phyloP scores from a whole-genome alignment of 2,797 vertebrate species.

The Danio kyathit region DNA sequence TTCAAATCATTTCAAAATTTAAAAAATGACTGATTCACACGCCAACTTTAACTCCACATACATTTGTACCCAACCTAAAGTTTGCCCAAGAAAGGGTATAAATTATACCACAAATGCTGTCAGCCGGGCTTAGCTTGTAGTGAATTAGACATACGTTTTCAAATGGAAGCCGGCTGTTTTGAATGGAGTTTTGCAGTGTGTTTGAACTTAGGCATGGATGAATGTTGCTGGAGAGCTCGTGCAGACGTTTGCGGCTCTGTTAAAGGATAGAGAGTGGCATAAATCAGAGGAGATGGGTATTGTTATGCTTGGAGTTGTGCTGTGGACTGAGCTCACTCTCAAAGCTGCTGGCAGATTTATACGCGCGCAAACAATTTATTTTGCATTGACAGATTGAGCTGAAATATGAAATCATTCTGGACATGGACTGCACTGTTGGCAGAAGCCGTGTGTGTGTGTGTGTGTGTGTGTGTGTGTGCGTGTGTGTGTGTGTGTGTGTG shows the following conservation, averaged over 20 bases:
- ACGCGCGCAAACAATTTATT: constrained; percentile 26
- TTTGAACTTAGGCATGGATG: not conserved
- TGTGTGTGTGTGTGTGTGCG: not conserved
- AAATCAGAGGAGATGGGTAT: constrained; percentile 43
- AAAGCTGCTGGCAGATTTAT: constrained; percentile 41
- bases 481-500: not conserved
- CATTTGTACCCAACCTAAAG: no score
- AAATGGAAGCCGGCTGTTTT: not conserved
- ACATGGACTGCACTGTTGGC: constrained; percentile 36
- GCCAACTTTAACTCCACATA: no score
- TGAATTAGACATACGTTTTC: not conserved
- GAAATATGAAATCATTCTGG: constrained; percentile 46
- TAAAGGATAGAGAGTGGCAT: constrained; percentile 13
- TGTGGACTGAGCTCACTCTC: constrained; percentile 28
- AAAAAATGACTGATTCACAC: no score
- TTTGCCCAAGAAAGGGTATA: no score
- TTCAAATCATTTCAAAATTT: no score
- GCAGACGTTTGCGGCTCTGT: constrained; percentile 1
- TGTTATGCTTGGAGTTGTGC: constrained; percentile 39
- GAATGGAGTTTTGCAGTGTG: not conserved
- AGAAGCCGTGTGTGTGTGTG: not conserved
- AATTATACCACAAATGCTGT: not conserved
- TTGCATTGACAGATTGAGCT: constrained; percentile 40
- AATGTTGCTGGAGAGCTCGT: constrained; percentile 4
- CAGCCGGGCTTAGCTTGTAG: not conserved